These are phyloP conservation scores for Andrena minutula DNA, from an alignment of 2,888 invertebrate genomes.

Conservation along the genomic window DNA sequence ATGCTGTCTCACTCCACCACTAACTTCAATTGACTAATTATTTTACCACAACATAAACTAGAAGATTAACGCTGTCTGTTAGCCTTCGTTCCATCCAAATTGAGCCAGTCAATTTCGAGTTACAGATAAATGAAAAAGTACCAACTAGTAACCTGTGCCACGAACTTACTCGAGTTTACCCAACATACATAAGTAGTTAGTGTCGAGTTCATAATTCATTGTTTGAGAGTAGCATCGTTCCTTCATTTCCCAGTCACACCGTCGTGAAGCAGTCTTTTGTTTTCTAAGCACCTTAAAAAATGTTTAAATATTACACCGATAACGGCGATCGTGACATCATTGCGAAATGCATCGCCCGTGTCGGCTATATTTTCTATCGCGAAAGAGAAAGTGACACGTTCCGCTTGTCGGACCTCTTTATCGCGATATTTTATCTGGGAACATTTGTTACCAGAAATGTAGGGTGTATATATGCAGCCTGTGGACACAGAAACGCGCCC, in stretches of 20 bases:
- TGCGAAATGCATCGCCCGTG: background rate
- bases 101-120: too few relatives aligned
- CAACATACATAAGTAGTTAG: too few relatives aligned
- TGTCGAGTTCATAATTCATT: too few relatives aligned
- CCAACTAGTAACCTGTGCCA: too few relatives aligned
- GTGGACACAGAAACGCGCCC: background rate
- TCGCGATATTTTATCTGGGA: slow-evolving; percentile 1
- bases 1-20: too few relatives aligned
- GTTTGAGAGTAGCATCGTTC: too few relatives aligned
- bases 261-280: background rate
- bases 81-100: too few relatives aligned
- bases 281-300: background rate
- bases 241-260: background rate
- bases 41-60: too few relatives aligned
- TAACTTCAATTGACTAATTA: too few relatives aligned
- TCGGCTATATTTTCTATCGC: slow-evolving; percentile 4
- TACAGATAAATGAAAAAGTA: too few relatives aligned
- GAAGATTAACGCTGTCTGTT: too few relatives aligned
- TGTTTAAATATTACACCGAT: background rate
- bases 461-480: background rate
- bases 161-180: too few relatives aligned
- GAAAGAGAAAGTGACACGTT: slow-evolving; percentile 10
- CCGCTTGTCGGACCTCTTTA: background rate
- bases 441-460: slow-evolving; percentile 4
- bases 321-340: background rate